Percentiles rank a stretch among this genome's conserved stretches.
These are phyloP conservation scores for Pelodytes ibericus DNA, from an alignment of 2,797 vertebrate genomes.

Conservation along the genomic window DNA sequence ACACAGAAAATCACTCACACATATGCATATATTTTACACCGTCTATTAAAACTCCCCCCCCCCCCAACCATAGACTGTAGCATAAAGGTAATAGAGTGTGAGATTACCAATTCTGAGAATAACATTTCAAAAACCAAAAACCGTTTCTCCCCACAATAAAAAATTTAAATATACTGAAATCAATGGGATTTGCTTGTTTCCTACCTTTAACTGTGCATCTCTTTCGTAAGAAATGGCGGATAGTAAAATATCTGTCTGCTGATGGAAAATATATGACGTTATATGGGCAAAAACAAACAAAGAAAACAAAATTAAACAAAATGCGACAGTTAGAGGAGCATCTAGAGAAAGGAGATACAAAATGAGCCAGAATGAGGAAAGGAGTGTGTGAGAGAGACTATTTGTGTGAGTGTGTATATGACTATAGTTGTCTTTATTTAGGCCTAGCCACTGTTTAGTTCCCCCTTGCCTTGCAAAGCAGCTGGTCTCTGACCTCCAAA, in stretches of 20 bases:
- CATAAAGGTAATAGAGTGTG: no score
- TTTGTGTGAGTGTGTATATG: conserved; percentile 62
- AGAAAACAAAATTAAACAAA: not conserved
- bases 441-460: conserved; percentile 90
- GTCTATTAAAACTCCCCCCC: no score
- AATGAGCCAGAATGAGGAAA: conserved; percentile 19
- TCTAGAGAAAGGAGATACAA: conserved; percentile 7
- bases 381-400: conserved; percentile 59
- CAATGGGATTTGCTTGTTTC: conserved; percentile 52
- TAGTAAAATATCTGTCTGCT: conserved; percentile 72
- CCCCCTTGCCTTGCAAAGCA: conserved; percentile 91
- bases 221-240: conserved; percentile 72
- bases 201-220: conserved; percentile 79
- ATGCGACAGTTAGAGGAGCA: not conserved
- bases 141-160: not conserved
- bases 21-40: no score
- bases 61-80: no score
- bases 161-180: not conserved
- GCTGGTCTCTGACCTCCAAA: conserved; percentile 96
- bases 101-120: no score
- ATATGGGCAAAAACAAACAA: not conserved
- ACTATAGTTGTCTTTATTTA: conserved; percentile 85
- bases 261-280: conserved; percentile 59
- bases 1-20: no score
- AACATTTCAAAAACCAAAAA: not conserved